These are phyloP conservation scores for Campylomormyrus numenius DNA, from an alignment of 2,113 vertebrate species.

Conservation along the genomic window DNA sequence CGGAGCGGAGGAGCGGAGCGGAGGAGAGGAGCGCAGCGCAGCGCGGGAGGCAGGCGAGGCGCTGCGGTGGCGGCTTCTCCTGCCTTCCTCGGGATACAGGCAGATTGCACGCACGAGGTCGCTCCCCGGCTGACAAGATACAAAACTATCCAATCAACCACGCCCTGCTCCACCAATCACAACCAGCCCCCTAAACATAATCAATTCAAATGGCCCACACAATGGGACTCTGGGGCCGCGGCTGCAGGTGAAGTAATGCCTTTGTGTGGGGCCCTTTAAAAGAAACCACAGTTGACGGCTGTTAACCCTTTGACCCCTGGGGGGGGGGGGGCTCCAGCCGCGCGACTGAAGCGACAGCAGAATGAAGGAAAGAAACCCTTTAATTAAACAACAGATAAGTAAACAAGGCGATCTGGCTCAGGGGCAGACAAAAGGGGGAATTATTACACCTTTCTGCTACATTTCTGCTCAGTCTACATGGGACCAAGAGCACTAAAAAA, in stretches of 20 bases:
- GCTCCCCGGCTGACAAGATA: conserved; percentile 85
- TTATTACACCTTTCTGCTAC: conserved; percentile 32
- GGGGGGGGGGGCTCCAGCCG: conserved; percentile 49
- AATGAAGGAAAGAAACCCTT: conserved; percentile 58
- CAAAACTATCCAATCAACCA: conserved; percentile 89
- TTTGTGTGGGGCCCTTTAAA: conserved; percentile 64
- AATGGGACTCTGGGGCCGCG: conserved; percentile 65
- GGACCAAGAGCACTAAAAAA: conserved; percentile 49
- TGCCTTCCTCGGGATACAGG: conserved; percentile 79
- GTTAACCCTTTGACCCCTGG: conserved; percentile 78
- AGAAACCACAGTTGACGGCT: conserved; percentile 68
- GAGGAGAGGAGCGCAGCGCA: conserved; percentile 58
- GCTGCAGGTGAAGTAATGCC: conserved; percentile 80
- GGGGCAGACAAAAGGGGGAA: conserved; percentile 23
- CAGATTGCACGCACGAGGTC: conserved; percentile 83
- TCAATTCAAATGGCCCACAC: conserved; percentile 84
- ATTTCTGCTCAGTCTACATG: conserved; percentile 58
- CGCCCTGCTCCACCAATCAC: conserved; percentile 92
- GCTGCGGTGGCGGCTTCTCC: conserved; percentile 70
- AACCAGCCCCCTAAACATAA: conserved; percentile 82
- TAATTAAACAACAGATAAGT: conserved; percentile 71
- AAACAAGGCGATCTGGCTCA: conserved; percentile 56
- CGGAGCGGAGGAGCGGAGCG: conserved; percentile 46
- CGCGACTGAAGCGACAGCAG: conserved; percentile 62
- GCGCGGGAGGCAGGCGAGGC: conserved; percentile 46